Evolutionary conservation across 2,888 invertebrate genomes (phyloP).

Genomic region (Mellilla xanthometata): DNA sequence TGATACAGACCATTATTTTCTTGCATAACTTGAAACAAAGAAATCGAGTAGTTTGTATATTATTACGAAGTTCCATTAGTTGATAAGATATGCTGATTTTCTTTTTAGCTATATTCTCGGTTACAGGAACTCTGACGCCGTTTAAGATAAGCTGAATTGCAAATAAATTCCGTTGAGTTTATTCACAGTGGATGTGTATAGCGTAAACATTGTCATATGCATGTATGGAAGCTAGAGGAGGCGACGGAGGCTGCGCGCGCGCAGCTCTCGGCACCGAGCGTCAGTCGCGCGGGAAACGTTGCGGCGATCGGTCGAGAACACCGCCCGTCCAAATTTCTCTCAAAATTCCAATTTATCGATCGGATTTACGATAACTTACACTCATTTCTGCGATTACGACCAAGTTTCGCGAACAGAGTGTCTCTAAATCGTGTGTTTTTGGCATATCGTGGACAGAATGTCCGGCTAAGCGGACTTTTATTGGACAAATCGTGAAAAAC

Average conservation of each 20-base stretch:
- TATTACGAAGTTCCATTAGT: too few species aligned
- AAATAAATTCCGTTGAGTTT: conserved; percentile 18
- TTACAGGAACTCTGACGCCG: too few species aligned
- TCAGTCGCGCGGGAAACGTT: conserved; percentile 75
- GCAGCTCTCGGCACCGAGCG: conserved; percentile 52
- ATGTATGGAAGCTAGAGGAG: neutral
- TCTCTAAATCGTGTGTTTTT: conserved; percentile 48
- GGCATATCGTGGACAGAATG: conserved; percentile 43
- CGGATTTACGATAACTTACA: conserved; percentile 68
- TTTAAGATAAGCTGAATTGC: conserved; percentile 7
- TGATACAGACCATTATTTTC: too few species aligned
- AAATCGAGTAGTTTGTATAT: too few species aligned
- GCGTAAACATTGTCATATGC: conserved; percentile 26
- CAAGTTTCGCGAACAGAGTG: conserved; percentile 54
- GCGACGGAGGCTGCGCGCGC: conserved; percentile 63
- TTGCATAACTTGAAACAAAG: too few species aligned
- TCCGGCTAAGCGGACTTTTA: conserved; percentile 50
- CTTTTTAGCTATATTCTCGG: too few species aligned
- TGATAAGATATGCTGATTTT: too few species aligned
- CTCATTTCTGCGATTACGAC: conserved; percentile 38
- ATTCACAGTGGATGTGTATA: conserved; percentile 24
- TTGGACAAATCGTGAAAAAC: conserved; percentile 45
- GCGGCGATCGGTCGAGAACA: conserved; percentile 56
- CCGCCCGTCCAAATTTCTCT: conserved; percentile 39
- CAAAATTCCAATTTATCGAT: conserved; percentile 53